phyloP scores from a whole-genome alignment of 35 echinoderm and acorn worm genomes.

The Stichopus chloronotus region DNA sequence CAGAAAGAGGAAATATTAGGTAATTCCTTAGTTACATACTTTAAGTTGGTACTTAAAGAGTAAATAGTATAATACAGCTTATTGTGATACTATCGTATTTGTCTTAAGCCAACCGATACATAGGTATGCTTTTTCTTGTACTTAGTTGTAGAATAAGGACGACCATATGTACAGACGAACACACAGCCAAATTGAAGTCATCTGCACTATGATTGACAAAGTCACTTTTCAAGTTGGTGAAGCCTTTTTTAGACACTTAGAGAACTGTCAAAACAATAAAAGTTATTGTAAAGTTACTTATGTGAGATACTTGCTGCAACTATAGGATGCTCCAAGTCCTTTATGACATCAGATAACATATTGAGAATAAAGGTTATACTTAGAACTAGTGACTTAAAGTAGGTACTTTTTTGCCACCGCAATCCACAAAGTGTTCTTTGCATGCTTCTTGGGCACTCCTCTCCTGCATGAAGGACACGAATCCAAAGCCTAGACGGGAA shows the following conservation, averaged over 20 bases:
- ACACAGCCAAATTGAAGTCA: too few relatives aligned
- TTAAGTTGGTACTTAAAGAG: slow-evolving; percentile 8
- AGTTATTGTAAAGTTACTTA: not conserved
- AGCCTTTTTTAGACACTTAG: too few relatives aligned
- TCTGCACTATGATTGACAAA: too few relatives aligned
- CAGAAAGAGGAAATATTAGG: not conserved
- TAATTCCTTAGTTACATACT: not conserved
- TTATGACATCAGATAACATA: not conserved
- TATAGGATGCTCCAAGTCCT: slow-evolving; percentile 57
- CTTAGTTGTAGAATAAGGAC: not conserved
- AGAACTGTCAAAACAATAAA: too few relatives aligned
- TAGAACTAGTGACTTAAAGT: slow-evolving; percentile 50
- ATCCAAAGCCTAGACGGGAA: slow-evolving; percentile 60
- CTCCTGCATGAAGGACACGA: slow-evolving; percentile 43
- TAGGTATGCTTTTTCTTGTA: not conserved
- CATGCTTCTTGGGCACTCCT: slow-evolving; percentile 35
- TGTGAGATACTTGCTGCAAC: not conserved
- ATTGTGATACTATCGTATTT: not conserved
- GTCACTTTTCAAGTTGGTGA: too few relatives aligned
- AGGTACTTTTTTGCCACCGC: slow-evolving; percentile 48
- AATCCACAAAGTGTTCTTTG: slow-evolving; percentile 44
- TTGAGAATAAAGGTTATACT: slow-evolving; percentile 52
- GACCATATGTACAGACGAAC: too few relatives aligned
- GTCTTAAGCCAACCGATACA: not conserved
- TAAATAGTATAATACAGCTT: not conserved